Conservation (phyloP, 37 sponge, comb jelly and placozoan species). For the Hexactinellida sp. region DNA sequence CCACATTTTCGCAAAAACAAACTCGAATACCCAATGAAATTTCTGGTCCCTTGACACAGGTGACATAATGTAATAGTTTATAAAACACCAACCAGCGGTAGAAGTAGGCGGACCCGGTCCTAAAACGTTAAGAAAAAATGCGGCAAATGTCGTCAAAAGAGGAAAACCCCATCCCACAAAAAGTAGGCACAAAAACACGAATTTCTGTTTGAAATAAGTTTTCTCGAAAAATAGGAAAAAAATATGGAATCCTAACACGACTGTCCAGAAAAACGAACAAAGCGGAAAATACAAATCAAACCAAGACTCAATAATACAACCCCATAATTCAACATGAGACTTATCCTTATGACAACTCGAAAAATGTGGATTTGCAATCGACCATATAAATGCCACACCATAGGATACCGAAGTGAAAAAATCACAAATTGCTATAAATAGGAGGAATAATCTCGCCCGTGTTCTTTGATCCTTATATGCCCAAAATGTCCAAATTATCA, state of each 20-base stretch:
- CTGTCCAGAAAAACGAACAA: not conserved
- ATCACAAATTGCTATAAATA: constrained; percentile 1
- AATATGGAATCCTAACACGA: not conserved
- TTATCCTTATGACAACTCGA: not conserved
- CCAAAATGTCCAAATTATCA: not conserved
- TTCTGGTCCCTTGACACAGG: not conserved
- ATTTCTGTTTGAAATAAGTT: not conserved
- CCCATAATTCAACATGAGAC: not conserved
- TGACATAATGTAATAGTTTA: not conserved
- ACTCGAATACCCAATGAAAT: not conserved
- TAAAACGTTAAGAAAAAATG: not conserved
- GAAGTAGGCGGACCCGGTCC: not conserved
- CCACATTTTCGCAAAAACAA: not conserved
- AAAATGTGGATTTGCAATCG: not conserved
- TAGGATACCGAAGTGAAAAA: not conserved
- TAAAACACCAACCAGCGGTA: not conserved
- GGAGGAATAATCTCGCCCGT: not conserved
- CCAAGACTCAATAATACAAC: not conserved
- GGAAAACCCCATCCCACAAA: not conserved
- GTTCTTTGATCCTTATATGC: not conserved
- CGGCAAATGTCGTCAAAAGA: not conserved
- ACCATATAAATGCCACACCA: not conserved
- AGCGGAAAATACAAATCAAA: not conserved
- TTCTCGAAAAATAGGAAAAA: not conserved
- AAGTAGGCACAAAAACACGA: not conserved